Evolutionary conservation across 2,113 vertebrate species (phyloP), one percentile per base, ranked within the genome.

Genomic region (Muscicapa adusta): DNA sequence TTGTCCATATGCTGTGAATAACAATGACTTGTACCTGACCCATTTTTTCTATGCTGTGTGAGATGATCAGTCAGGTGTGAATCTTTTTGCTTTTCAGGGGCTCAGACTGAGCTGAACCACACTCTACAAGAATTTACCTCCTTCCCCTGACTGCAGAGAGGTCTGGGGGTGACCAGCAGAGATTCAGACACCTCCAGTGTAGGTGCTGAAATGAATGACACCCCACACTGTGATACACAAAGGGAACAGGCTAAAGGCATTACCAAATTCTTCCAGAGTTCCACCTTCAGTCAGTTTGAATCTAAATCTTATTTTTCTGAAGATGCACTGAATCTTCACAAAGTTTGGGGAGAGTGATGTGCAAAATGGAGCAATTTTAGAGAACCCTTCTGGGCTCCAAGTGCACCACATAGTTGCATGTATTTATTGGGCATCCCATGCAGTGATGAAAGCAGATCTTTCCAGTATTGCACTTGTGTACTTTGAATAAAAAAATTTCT

Each of bases 1-100:
- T 56, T 28, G 4, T 58, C 74, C 47, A 74, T 23, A 74, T 53
- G 74, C 45, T 45, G 16, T 81, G 60, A 89, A 70, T 87, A 85
- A 34, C 18, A 62, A 47, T 62, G 56, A 29, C 85, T 91, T 57
- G 19, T 31, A 67, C 56, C 42, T 88, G 74, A 82, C 66, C 48
- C 31, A 20, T 18, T 93, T 94, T 81, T 95, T 74, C 65, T 66
- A 0, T 68, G n/a, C 56, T 65, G 6, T 67, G 34, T 23, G 51
- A 91, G 70, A 66, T 71, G 70, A 81, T 85, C 76, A 77, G 54
- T 71, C 70, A 88, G 77, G 51, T 85, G 70, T 56, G 74, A 85
- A 47, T 38, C 20, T 93, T 81, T 47, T 53, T 75, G 10, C 47
- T 43, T 81, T 58, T 31, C 18, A 31, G 48, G 18, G 23, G 14